These are phyloP conservation scores for Mactra quadrangularis DNA, from an alignment of 1,140 invertebrate species.

Conservation along the genomic window DNA sequence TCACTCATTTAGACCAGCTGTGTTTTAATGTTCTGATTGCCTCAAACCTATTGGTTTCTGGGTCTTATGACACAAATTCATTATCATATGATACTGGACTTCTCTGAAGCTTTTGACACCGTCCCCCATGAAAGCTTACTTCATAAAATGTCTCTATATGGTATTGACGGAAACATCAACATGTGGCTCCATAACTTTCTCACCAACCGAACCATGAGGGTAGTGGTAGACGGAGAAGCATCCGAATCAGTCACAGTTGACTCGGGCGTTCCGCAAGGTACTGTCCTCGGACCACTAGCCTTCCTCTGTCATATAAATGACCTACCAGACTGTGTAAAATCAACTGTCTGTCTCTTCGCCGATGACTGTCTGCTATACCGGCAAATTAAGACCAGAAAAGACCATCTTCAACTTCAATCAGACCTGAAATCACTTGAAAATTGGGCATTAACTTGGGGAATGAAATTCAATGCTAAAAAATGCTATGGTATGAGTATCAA, in stretches of 20 bases:
- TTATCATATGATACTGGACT: too few species aligned
- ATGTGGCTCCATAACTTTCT: constrained; percentile 13
- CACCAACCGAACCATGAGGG: not conserved
- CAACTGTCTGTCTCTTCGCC: not conserved
- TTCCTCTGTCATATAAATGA: too few species aligned
- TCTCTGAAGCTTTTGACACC: constrained; percentile 27
- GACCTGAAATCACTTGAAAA: constrained; percentile 31
- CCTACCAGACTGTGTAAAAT: constrained; percentile 9
- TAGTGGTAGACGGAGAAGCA: constrained; percentile 37
- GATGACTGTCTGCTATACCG: constrained; percentile 25
- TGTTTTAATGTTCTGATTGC: too few species aligned
- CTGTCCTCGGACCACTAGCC: too few species aligned
- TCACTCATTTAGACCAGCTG: too few species aligned
- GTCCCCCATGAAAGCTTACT: constrained; percentile 16
- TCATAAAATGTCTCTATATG: constrained; percentile 15
- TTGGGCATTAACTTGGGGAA: not conserved
- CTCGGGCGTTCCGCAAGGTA: constrained; percentile 56
- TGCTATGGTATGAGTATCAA: constrained; percentile 29
- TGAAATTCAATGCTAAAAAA: constrained; percentile 42
- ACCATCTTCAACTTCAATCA: constrained; percentile 11
- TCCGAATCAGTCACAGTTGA: constrained; percentile 18
- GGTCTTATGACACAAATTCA: too few species aligned
- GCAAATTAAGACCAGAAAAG: not conserved
- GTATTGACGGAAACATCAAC: not conserved
- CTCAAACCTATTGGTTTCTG: too few species aligned